Evolutionary conservation across 2,888 invertebrate species (phyloP), one percentile per base, ranked within the genome.

Genomic region (Latrodectus hesperus): DNA sequence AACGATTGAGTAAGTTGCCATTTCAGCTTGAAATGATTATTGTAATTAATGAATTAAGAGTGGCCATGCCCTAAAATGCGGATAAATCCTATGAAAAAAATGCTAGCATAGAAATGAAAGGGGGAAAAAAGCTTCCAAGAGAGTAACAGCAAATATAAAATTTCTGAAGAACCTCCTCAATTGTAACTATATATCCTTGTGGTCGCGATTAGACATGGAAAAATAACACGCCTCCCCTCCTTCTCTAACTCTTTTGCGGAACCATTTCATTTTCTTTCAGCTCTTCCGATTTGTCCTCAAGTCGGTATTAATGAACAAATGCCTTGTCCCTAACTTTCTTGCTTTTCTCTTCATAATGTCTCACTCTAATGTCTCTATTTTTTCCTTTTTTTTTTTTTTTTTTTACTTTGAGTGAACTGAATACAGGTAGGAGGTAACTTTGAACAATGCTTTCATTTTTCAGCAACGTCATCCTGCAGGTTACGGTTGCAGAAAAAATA

Each of bases 391-490:
- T n/a, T 22, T 72, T 55, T 49, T 72, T 38, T 53, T 67, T 51
- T 22, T 22, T 22, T 22, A 64, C 17, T 22, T 49, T n/a, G 16
- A 9, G 52, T 53, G 65, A 84, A 78, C 17, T 70, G 70, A 78
- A 74, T 60, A 78, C 77, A 87, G 82, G 87, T 87, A 87, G 87
- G 78, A 87, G 78, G 87, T 73, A 77, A 87, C 87, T 81, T 81
- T 81, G 76, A 86, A 86, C 86, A 81, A 77, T 74, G 82, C 77
- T 87, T 87, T 82, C 81, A 87, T 87, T 87, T 87, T 87, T 87
- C 82, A 82, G 82, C 72, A 70, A 70, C 78, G 74, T 74, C 68
- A 82, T 81, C 78, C 82, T 75, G 81, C 55, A 53, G 77, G 78
- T 65, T 53, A 64, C 82, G 55, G 38, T 17, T 11, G 53, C 60